Base-by-base conservation (phyloP, 37 sponge, comb jelly and placozoan species). In the Ianthella basta region DNA sequence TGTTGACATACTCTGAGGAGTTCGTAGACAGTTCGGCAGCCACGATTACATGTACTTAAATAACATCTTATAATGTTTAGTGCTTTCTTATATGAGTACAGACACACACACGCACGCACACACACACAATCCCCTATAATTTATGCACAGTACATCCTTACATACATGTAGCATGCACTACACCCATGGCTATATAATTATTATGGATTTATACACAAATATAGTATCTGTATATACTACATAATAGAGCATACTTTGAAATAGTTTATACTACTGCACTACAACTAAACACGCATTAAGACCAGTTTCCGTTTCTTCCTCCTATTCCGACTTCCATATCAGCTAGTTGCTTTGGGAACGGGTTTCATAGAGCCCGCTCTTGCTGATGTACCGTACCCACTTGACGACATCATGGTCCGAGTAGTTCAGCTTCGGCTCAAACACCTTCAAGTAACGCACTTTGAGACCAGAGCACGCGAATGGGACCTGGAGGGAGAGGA, bases 401-500 rank as follows among this genome's bases (percentile, higher is more conserved):
- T 97, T 97, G 20, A 95, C 91, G 29, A 95, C 96, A 41, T 97
- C 98, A 50, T 95, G 98, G 60, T 97, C 98, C 68, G 93, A 92
- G 92, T 95, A 97, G 87, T 95, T 95, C 60, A 97, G 86, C 86
- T 97, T 97, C 19, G 98, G 93, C 86, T 97, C 98, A 87, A 97
- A 97, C 32, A 97, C 98, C 82, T 97, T 97, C 60, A 97, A 86
- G 70, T 97, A 97, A 0, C 98, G 92, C 6, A 97, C 98, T 56
- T 95, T 97, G 29, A 97, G 88, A 4, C 98, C 98, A 20, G 95
- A 95, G 59, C 95, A 95, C 6, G 98, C 92, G 85, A 93, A 97
- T 2, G 98, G 98, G 20, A 95, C 95, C 96, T 96, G 81, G 13
- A 87, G 63, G 33, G 30, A 63, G 83, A 24, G 77, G 20, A n/a